Conservation (phyloP, 2,113 vertebrate genomes). For the Caranx melampygus region DNA sequence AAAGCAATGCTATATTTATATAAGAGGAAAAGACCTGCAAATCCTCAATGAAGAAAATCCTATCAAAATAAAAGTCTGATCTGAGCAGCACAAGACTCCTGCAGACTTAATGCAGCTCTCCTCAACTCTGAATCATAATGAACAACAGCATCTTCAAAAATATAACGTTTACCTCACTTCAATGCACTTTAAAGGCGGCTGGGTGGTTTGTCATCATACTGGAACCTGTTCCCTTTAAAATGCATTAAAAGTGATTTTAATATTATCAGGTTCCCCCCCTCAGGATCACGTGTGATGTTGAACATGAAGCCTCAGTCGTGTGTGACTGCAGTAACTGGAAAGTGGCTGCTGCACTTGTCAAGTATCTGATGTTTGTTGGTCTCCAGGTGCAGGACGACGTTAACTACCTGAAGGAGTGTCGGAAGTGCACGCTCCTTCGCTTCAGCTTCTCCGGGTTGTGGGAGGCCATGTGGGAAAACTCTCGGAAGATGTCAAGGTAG, state of each 20-base stretch:
- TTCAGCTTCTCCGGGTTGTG: constrained; percentile 90
- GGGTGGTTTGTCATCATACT: neutral
- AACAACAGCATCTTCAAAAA: constrained; percentile 29
- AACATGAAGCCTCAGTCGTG: neutral
- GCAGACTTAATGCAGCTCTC: constrained; percentile 29
- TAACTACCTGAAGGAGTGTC: constrained; percentile 87
- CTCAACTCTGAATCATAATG: neutral
- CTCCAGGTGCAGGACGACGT: neutral
- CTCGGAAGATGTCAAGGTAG: constrained; percentile 90
- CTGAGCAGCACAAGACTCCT: constrained; percentile 36
- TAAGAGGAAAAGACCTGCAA: constrained; percentile 81
- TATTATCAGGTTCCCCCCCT: neutral
- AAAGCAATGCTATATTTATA: constrained; percentile 48
- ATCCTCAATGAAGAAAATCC: constrained; percentile 67
- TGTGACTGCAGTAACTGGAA: constrained; percentile 1
- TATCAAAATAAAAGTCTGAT: constrained; percentile 41
- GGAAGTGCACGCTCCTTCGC: constrained; percentile 87
- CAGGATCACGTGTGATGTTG: neutral
- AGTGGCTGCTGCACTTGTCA: constrained; percentile 48
- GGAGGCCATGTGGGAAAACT: constrained; percentile 93
- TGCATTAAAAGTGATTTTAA: too few species aligned
- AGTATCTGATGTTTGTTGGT: constrained; percentile 23
- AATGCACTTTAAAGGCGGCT: neutral
- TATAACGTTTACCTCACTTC: neutral
- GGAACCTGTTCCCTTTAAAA: neutral